phyloP scores from a whole-genome alignment of 2,888 invertebrate species.

The Agriopis marginaria region DNA sequence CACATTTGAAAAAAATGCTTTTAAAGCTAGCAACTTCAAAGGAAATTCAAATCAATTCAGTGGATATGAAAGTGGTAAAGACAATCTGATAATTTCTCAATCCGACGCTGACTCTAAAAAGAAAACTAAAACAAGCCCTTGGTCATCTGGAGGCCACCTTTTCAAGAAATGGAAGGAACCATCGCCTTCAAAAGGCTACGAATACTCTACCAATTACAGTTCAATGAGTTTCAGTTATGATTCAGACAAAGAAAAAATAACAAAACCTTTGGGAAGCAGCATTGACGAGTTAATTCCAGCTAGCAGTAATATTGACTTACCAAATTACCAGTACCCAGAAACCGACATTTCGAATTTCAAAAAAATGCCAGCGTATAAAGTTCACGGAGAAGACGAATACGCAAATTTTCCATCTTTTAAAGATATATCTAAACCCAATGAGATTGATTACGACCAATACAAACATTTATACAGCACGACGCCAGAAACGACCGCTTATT shows the following conservation, averaged over 20 bases:
- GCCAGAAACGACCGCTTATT: conserved; percentile 66
- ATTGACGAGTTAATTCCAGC: conserved; percentile 71
- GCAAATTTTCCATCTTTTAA: conserved; percentile 55
- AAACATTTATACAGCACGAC: conserved; percentile 64
- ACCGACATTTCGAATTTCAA: conserved; percentile 66
- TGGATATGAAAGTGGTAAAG: conserved; percentile 35
- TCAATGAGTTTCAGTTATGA: conserved; percentile 71
- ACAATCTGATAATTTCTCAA: conserved; percentile 30
- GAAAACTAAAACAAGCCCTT: conserved; percentile 66
- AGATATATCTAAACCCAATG: conserved; percentile 65
- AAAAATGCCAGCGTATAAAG: conserved; percentile 62
- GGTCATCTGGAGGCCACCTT: conserved; percentile 57
- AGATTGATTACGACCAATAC: conserved; percentile 62
- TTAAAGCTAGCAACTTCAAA: conserved; percentile 50
- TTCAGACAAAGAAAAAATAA: conserved; percentile 57
- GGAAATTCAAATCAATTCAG: conserved; percentile 31
- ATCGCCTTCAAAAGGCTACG: conserved; percentile 64
- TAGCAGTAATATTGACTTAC: conserved; percentile 70
- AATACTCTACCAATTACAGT: conserved; percentile 72
- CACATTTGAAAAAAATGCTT: conserved; percentile 49
- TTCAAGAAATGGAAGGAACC: conserved; percentile 65
- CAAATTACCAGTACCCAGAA: conserved; percentile 66
- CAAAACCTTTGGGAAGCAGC: conserved; percentile 58
- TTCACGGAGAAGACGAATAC: conserved; percentile 62
- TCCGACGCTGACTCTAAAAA: conserved; percentile 58